Percentiles rank a stretch among this genome's conserved stretches.
These are phyloP conservation scores for Pemphigus obesinymphae DNA, from an alignment of 1,140 invertebrate genomes.

Conservation along the genomic window DNA sequence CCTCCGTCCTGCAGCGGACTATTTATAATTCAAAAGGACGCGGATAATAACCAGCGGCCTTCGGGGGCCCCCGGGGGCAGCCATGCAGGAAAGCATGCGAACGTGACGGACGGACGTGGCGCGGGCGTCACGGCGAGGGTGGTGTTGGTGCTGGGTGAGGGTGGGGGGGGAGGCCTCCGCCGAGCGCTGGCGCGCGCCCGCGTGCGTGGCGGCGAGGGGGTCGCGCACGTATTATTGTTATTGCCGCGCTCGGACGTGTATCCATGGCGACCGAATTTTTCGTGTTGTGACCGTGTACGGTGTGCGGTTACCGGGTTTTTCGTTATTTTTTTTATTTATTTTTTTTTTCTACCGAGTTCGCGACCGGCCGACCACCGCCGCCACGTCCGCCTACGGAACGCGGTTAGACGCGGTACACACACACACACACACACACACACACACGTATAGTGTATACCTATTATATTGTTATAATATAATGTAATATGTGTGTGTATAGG, in stretches of 20 bases:
- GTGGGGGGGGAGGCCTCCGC: too few species aligned
- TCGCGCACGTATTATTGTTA: background rate
- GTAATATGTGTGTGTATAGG: background rate
- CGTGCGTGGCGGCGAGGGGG: background rate
- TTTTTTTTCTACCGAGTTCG: too few species aligned
- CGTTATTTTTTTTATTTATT: too few species aligned
- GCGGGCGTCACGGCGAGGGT: background rate
- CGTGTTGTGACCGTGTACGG: background rate
- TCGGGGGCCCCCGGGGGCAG: background rate
- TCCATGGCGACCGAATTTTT: background rate
- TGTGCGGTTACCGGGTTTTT: background rate
- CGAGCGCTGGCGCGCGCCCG: too few species aligned
- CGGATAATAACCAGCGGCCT: background rate
- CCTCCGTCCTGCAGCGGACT: too few species aligned
- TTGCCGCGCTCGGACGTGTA: background rate
- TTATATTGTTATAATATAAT: too few species aligned
- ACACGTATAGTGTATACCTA: background rate
- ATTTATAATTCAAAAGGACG: constrained; percentile 1
- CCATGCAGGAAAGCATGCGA: background rate
- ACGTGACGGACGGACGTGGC: background rate
- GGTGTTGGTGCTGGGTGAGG: background rate
- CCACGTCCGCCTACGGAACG: too few species aligned
- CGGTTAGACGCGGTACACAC: background rate
- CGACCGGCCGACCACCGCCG: background rate
- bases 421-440: background rate